Conservation (phyloP, 1,140 invertebrate species). For the Gyrodactylus bullatarudis region DNA sequence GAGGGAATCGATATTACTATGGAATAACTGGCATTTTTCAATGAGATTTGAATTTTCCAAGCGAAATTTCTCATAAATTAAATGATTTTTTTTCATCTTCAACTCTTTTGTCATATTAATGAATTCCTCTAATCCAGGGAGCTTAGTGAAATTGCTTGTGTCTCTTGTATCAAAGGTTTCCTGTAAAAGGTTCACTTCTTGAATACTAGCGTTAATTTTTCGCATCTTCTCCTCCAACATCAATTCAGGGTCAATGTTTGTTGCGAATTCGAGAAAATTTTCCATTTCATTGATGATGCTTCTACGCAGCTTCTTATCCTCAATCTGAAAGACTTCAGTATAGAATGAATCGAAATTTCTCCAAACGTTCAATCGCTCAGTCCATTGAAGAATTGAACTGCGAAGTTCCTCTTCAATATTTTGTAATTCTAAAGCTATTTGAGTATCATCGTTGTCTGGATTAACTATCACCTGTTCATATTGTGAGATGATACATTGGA, state of each 20-base stretch:
- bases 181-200: neutral
- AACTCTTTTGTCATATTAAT: neutral
- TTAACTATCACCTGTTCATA: neutral
- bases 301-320: neutral
- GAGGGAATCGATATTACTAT: neutral
- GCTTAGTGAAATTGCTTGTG: too few relatives aligned
- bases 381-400: neutral
- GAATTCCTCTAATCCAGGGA: neutral
- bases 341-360: neutral
- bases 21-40: neutral
- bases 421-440: neutral
- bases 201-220: neutral
- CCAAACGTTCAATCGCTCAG: neutral
- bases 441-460: neutral
- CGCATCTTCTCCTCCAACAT: neutral
- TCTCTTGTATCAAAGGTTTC: neutral
- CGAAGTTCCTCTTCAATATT: neutral
- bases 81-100: neutral
- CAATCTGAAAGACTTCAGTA: neutral
- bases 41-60: neutral
- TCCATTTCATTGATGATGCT: neutral
- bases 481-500: neutral
- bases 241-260: neutral
- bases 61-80: neutral
- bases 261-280: neutral